Conservation (phyloP, 2,113 vertebrate species). For the Calyptomena viridis region DNA sequence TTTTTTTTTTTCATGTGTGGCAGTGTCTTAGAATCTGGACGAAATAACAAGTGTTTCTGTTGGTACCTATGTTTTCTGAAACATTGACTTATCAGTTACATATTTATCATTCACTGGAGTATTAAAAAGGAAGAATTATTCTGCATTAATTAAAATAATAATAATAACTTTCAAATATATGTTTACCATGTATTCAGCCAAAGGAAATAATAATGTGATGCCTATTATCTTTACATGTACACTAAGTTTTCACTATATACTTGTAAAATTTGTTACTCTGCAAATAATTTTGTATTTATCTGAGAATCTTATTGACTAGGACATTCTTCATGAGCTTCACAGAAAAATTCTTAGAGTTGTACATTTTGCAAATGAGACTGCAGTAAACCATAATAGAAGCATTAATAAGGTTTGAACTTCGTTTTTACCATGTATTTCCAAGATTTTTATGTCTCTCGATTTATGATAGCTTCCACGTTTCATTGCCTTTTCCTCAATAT, state of each 20-base stretch:
- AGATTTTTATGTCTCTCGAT: not conserved
- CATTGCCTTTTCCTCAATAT: slow-evolving; percentile 34
- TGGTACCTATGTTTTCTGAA: not conserved
- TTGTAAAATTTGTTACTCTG: not conserved
- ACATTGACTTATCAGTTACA: not conserved
- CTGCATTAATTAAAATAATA: not conserved
- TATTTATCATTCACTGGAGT: not conserved
- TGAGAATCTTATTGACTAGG: not conserved
- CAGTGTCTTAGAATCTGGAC: not conserved
- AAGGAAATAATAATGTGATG: not conserved
- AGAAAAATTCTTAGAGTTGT: not conserved
- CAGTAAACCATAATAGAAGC: not conserved
- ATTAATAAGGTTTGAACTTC: slow-evolving; percentile 28
- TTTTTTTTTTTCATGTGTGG: not conserved
- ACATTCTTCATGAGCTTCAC: not conserved
- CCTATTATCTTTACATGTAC: not conserved
- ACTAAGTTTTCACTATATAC: not conserved
- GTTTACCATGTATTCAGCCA: not conserved
- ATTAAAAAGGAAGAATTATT: not conserved
- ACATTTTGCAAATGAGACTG: not conserved
- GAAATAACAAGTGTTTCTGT: not conserved
- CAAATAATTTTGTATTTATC: not conserved
- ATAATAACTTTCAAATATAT: not conserved
- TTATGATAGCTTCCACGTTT: slow-evolving; percentile 16
- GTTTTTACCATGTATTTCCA: not conserved